These are phyloP conservation scores for Oryctolagus cuniculus DNA, from an alignment of 2,113 vertebrate species.

Conservation along the genomic window mOryCun1.1 NC_091432.1:84977001-84977500, in stretches of 20 bases:
- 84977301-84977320: neutral
- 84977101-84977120: neutral
- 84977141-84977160: neutral
- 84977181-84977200: neutral
- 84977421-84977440: neutral
- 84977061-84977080: too few species aligned
- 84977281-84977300: neutral
- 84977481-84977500: neutral
- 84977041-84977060: too few species aligned
- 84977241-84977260: neutral
- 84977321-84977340: neutral
- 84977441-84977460: neutral
- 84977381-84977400: neutral
- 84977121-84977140: neutral
- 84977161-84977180: neutral
- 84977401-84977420: neutral
- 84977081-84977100: neutral
- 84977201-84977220: neutral
- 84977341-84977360: neutral
- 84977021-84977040: too few species aligned
- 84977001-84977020: too few species aligned
- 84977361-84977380: too few species aligned
- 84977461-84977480: neutral
- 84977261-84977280: neutral
- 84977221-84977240: neutral